Evolutionary conservation across 2,797 vertebrate species (phyloP).

Genomic region (Orestias chungarensis): DNA sequence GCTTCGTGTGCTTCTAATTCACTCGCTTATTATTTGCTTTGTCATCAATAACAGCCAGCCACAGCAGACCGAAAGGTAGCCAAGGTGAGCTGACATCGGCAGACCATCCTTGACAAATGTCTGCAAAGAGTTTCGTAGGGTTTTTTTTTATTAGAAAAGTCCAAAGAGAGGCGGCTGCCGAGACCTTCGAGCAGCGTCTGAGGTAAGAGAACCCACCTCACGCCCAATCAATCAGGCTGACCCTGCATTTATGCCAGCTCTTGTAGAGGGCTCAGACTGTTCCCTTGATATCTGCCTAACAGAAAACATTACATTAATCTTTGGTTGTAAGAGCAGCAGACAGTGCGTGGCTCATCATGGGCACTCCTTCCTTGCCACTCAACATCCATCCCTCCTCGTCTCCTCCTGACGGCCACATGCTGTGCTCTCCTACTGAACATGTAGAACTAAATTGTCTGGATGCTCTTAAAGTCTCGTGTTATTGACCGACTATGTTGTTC

Average conservation of each 20-base stretch:
- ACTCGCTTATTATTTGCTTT: slow-evolving; percentile 51
- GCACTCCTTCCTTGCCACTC: slow-evolving; percentile 13
- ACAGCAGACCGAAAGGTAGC: slow-evolving; percentile 13
- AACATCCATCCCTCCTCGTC: neutral
- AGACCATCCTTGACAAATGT: slow-evolving; percentile 38
- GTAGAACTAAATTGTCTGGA: neutral
- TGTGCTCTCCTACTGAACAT: neutral
- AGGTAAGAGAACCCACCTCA: slow-evolving; percentile 22
- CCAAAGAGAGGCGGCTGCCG: slow-evolving; percentile 9
- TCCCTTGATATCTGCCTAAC: slow-evolving; percentile 59
- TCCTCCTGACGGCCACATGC: neutral
- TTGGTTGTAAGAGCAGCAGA: slow-evolving; percentile 21
- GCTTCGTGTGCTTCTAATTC: slow-evolving; percentile 57
- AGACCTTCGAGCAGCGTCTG: slow-evolving; percentile 30
- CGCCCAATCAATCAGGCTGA: slow-evolving; percentile 63
- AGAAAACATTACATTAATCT: slow-evolving; percentile 65
- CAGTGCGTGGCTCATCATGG: neutral
- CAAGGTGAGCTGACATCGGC: slow-evolving; percentile 32
- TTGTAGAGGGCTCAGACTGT: slow-evolving; percentile 26
- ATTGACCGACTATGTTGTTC: neutral
- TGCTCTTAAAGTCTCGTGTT: neutral
- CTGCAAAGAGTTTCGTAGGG: slow-evolving; percentile 12
- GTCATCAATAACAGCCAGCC: slow-evolving; percentile 46
- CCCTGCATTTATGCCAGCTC: slow-evolving; percentile 30
- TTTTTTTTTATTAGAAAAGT: slow-evolving; percentile 14